phyloP scores from a whole-genome alignment of 2,113 vertebrate genomes.

The Clarias magur region DNA sequence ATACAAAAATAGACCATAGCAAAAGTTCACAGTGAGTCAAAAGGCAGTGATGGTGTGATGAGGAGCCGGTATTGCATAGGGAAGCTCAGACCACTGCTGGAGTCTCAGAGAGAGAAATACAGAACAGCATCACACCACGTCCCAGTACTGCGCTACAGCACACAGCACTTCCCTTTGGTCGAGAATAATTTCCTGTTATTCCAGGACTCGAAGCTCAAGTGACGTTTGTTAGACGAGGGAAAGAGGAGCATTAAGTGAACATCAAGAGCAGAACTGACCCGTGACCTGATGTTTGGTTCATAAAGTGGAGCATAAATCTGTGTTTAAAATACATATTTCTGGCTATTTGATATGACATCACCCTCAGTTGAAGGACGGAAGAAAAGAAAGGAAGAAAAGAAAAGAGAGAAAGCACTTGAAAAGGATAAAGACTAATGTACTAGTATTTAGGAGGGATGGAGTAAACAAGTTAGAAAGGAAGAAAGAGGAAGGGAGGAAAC shows the following conservation, averaged over 20 bases:
- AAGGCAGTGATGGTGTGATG: slow-evolving; percentile 75
- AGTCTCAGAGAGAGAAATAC: background rate
- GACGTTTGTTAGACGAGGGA: background rate
- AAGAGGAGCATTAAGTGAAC: background rate
- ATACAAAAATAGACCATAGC: slow-evolving; percentile 89
- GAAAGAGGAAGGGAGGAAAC: background rate
- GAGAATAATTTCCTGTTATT: background rate
- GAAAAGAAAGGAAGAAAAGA: too few relatives aligned
- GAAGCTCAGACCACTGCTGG: slow-evolving; percentile 50
- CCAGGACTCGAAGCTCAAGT: background rate
- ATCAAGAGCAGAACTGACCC: background rate
- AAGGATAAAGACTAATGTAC: background rate
- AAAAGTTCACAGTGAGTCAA: slow-evolving; percentile 84
- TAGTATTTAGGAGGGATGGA: background rate
- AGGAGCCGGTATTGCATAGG: slow-evolving; percentile 71
- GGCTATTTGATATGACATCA: background rate
- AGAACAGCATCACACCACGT: background rate
- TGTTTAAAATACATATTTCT: background rate
- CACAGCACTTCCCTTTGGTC: background rate
- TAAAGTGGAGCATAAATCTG: background rate
- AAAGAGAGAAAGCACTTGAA: background rate
- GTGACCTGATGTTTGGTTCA: background rate
- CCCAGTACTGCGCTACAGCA: background rate
- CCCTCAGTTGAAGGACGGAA: too few relatives aligned
- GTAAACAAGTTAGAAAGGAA: background rate